Conservation (phyloP, 2,113 vertebrate species). For the Cisticola juncidis region DNA sequence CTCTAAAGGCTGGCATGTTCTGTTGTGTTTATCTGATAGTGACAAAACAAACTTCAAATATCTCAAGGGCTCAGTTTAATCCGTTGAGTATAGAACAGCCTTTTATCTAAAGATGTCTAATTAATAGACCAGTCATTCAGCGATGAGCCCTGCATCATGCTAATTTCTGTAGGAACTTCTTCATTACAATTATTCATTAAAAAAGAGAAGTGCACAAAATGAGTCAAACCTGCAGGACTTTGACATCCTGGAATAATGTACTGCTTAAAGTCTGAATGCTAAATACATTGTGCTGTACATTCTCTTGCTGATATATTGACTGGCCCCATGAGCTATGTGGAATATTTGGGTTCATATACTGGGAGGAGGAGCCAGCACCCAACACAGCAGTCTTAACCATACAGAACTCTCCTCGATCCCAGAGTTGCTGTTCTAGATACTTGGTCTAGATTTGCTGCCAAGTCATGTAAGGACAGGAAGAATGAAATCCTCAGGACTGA, state of each 20-base stretch:
- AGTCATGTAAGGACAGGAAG: neutral
- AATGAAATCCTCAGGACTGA: neutral
- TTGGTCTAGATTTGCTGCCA: neutral
- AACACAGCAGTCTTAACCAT: neutral
- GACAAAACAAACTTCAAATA: constrained; percentile 55
- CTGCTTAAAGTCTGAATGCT: neutral
- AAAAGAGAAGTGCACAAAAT: neutral
- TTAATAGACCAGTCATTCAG: constrained; percentile 14
- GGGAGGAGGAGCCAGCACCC: neutral
- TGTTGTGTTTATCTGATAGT: constrained; percentile 55
- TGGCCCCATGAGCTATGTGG: neutral
- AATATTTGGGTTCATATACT: neutral
- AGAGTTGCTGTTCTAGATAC: neutral
- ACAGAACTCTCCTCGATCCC: neutral
- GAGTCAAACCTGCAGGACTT: neutral
- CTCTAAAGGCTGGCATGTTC: constrained; percentile 37
- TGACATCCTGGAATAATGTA: neutral
- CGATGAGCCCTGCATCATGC: neutral
- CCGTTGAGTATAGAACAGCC: neutral
- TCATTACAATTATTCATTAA: neutral
- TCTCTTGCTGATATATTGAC: neutral
- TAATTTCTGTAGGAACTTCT: neutral
- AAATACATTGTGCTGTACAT: neutral
- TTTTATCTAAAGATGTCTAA: constrained; percentile 26
- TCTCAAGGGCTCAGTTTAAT: constrained; percentile 53